A percentile compares a stretch with the other conserved stretches of the same genome.
phyloP scores from a whole-genome alignment of 2,888 invertebrate species.

The Macrosiphum euphorbiae region DNA sequence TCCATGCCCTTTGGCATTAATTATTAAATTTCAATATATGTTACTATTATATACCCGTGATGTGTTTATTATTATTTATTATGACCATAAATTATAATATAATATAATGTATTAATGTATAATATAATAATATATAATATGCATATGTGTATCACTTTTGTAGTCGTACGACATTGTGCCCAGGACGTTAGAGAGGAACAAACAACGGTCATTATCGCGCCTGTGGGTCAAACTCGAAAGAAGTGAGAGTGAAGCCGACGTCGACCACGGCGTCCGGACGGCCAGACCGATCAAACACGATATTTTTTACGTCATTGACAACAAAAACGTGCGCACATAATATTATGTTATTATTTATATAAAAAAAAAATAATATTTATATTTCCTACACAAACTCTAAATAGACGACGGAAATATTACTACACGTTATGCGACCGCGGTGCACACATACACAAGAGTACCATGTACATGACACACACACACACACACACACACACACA shows the following conservation, averaged over 20 bases:
- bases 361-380: neutral
- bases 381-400: neutral
- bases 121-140: neutral
- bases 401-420: neutral
- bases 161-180: neutral
- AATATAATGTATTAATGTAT: neutral
- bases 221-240: neutral
- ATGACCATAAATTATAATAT: neutral
- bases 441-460: neutral
- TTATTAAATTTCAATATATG: neutral
- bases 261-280: neutral
- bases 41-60: neutral
- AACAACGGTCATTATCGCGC: neutral
- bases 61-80: neutral
- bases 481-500: neutral
- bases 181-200: neutral
- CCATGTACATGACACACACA: neutral
- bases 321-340: neutral
- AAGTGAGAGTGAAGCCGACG: neutral
- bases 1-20: conserved; percentile 48
- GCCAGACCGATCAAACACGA: neutral
- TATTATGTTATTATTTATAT: conserved; percentile 9
- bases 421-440: neutral
- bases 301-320: neutral
- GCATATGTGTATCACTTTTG: conserved; percentile 20